These are phyloP conservation scores for Zoanthus sansibaricus DNA, from an alignment of 92 coral and sea anemone species.

Conservation along the genomic window DNA sequence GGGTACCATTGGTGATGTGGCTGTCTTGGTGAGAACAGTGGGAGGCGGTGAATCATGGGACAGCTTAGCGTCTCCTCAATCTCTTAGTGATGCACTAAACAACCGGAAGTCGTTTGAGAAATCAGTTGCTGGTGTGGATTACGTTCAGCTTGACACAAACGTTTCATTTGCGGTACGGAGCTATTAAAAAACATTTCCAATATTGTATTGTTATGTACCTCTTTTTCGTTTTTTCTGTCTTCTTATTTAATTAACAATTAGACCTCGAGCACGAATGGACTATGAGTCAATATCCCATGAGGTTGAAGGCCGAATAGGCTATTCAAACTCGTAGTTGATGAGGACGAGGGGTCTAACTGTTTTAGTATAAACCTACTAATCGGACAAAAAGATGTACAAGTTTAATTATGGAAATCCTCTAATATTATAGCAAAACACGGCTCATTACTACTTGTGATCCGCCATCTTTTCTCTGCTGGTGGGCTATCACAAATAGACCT, in stretches of 20 bases:
- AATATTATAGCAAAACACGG: too few relatives aligned
- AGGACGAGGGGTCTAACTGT: too few relatives aligned
- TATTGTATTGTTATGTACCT: background rate
- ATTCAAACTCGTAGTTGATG: too few relatives aligned
- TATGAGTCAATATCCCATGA: too few relatives aligned
- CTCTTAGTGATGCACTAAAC: conserved; percentile 63
- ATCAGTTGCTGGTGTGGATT: conserved; percentile 81
- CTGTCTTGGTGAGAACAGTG: conserved; percentile 88
- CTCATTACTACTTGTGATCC: too few relatives aligned
- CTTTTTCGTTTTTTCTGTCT: background rate
- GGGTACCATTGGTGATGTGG: conserved; percentile 90
- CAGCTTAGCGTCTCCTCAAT: conserved; percentile 57
- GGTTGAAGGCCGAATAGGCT: too few relatives aligned
- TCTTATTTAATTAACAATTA: background rate
- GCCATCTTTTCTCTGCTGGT: too few relatives aligned
- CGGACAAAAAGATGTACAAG: too few relatives aligned
- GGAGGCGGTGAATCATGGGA: conserved; percentile 97
- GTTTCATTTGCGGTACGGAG: conserved; percentile 73
- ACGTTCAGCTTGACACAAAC: conserved; percentile 58
- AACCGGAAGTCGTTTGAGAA: conserved; percentile 68
- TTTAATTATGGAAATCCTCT: too few relatives aligned
- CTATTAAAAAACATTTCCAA: background rate
- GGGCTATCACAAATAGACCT: too few relatives aligned
- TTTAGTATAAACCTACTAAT: too few relatives aligned
- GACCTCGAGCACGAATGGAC: too few relatives aligned